Evolutionary conservation across 2,113 vertebrate genomes (phyloP), one percentile per base, ranked within the genome.

Genomic region (Leptobrachium leishanense): DNA sequence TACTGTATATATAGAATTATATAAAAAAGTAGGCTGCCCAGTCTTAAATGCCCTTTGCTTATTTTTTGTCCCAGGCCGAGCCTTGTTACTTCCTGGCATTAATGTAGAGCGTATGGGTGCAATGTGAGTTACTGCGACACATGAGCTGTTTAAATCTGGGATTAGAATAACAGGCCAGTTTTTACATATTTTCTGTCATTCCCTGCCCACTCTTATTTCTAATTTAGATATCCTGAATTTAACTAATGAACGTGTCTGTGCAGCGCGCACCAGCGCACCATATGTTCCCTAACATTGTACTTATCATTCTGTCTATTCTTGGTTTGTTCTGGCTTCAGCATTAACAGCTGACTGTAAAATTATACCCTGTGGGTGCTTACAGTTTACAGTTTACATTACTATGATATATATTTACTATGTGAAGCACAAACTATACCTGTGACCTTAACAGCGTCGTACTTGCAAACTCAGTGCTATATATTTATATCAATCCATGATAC

Each of bases 341-440:
- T 39, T 50, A 81, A 62, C 78, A 81, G 78, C 71, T 81, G 78
- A n/a, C 39, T 68, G 72, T 57, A 66, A 81, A 62, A 74, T 59
- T 62, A 81, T 68, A 81, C 62, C 64, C 78, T 39, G 63, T 73
- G 63, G 77, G 63, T 57, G 72, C 46, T 65, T 31, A n/a, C 65
- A 65, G 43, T 6, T 7, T 44, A 44, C 70, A 55, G 43, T 73
- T 66, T 65, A 66, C 74, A 66, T 75, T 66, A n/a, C 59, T 13
- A 75, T 39, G n/a, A 66, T 64, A 53, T 31, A 68, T 76, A 68
- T 76, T 76, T 81, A 74, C 53, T 79, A 59, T 66, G 2, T 57
- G 46, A 43, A 59, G 31, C 64, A 81, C 39, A 62, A 54, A 76
- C 50, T 46, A 62, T 41, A 77, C 67, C 44, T 13, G 76, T 70